Conservation (phyloP, 1,140 invertebrate species). For the Diachasma alloeum region DNA sequence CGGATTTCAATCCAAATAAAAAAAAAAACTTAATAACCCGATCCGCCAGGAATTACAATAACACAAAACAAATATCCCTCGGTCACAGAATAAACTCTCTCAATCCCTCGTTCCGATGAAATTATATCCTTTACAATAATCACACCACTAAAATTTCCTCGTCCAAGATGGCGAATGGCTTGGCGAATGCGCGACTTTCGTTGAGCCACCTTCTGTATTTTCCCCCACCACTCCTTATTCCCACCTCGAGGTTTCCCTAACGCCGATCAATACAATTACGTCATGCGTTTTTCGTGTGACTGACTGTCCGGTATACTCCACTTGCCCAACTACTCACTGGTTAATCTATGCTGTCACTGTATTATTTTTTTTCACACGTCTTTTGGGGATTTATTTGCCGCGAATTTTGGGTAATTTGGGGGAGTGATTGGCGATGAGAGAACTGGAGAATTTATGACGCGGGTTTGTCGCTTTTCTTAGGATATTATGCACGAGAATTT, state of each 20-base stretch:
- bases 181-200: slow-evolving; percentile 64
- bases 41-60: not conserved
- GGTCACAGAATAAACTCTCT: not conserved
- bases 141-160: slow-evolving; percentile 28
- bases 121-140: slow-evolving; percentile 53
- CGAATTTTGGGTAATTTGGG: not conserved
- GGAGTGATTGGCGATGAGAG: not conserved
- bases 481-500: not conserved
- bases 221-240: slow-evolving; percentile 44
- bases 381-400: not conserved
- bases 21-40: not conserved
- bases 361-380: not conserved
- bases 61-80: not conserved
- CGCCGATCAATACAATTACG: slow-evolving; percentile 72
- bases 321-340: not conserved
- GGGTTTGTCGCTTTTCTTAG: not conserved
- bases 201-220: slow-evolving; percentile 37
- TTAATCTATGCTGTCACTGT: not conserved
- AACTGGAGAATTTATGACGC: not conserved
- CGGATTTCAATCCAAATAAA: slow-evolving; percentile 67
- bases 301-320: not conserved
- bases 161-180: slow-evolving; percentile 67
- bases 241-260: slow-evolving; percentile 56
- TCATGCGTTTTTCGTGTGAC: slow-evolving; percentile 52
- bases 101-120: slow-evolving; percentile 36